Evolutionary conservation across 2,113 vertebrate species (phyloP).

Genomic region (Ceyx margarethae): DNA sequence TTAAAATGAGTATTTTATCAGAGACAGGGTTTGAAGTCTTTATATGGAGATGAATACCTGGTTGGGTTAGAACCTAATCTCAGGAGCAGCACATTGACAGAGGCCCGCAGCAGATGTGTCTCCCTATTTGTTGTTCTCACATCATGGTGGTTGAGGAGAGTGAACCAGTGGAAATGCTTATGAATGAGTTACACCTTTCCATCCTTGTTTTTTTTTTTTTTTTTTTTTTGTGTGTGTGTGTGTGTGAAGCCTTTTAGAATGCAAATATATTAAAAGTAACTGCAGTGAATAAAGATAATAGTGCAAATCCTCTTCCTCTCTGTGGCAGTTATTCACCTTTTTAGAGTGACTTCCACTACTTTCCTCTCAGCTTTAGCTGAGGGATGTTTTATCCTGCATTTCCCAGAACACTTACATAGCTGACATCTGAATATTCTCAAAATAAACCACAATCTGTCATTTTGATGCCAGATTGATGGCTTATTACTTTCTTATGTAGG

Average conservation of each 20-base stretch:
- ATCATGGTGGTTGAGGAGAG: neutral
- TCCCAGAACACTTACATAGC: neutral
- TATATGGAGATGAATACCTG: neutral
- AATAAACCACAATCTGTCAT: neutral
- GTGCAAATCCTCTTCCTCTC: neutral
- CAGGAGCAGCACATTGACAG: neutral
- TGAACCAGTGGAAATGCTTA: neutral
- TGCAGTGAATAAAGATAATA: neutral
- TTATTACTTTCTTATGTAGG: slow-evolving; percentile 12
- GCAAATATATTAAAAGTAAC: neutral
- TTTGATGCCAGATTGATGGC: slow-evolving; percentile 13
- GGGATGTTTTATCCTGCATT: slow-evolving; percentile 20
- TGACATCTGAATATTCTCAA: neutral
- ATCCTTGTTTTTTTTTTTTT: neutral
- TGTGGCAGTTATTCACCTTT: neutral
- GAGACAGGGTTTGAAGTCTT: neutral
- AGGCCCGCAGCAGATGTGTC: neutral
- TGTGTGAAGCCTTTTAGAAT: neutral
- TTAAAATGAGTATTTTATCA: neutral
- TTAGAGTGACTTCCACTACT: neutral
- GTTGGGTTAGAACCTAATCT: neutral
- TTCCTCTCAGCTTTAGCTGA: neutral
- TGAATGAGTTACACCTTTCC: neutral
- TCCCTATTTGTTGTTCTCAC: neutral
- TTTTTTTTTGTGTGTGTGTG: neutral